Conservation (phyloP, 2,113 vertebrate species). For the Chascanopsetta lugubris region DNA sequence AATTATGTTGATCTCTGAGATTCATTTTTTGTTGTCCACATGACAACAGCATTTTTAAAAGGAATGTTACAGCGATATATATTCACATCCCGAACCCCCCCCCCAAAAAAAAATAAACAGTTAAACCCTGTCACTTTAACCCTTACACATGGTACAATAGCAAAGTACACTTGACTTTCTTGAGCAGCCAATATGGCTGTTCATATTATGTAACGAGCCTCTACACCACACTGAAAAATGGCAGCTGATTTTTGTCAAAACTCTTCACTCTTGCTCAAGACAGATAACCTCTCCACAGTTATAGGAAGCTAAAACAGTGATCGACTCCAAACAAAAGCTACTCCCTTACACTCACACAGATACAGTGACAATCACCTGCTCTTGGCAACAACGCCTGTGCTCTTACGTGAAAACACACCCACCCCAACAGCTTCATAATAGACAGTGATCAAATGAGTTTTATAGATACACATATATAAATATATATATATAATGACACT, state of each 20-base stretch:
- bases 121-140: too few species aligned
- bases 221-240: not conserved
- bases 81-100: too few species aligned
- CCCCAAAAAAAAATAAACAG: too few species aligned
- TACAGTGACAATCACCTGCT: slow-evolving; percentile 34
- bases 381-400: slow-evolving; percentile 47
- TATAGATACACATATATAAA: too few species aligned
- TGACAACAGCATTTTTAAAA: too few species aligned
- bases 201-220: not conserved
- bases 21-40: too few species aligned
- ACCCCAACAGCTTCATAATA: slow-evolving; percentile 50
- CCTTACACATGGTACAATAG: too few species aligned
- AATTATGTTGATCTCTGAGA: too few species aligned
- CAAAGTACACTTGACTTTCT: not conserved
- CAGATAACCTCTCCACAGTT: not conserved
- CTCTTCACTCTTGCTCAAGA: not conserved
- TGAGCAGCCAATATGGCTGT: not conserved
- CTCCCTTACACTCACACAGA: slow-evolving; percentile 28
- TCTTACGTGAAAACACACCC: slow-evolving; percentile 56
- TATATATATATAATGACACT: slow-evolving; percentile 64
- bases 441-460: slow-evolving; percentile 68
- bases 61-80: too few species aligned
- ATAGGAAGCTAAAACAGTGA: not conserved
- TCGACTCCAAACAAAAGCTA: slow-evolving; percentile 13
- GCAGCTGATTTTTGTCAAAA: not conserved